Conservation (phyloP, 2,888 invertebrate species). For the Netelia fuscicornis region DNA sequence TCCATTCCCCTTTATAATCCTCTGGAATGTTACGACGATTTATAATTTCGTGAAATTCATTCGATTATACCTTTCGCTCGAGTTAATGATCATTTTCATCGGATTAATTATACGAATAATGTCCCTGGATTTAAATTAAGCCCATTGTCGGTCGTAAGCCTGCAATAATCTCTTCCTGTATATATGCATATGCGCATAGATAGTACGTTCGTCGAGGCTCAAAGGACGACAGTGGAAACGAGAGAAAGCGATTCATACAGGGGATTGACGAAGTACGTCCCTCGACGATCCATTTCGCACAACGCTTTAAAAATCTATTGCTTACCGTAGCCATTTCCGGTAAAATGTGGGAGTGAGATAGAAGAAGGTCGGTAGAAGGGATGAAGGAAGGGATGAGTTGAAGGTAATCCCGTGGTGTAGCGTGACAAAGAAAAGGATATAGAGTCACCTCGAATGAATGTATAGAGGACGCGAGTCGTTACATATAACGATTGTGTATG, state of each 20-base stretch:
- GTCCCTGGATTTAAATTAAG: no score
- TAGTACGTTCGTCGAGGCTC: background rate
- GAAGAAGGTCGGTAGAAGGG: background rate
- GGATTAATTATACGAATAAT: no score
- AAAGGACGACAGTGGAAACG: constrained; percentile 30
- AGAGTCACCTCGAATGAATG: constrained; percentile 61
- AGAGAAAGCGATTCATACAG: constrained; percentile 34
- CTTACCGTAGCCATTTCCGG: constrained; percentile 52
- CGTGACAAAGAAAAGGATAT: constrained; percentile 38
- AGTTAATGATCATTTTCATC: no score
- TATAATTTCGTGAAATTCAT: no score
- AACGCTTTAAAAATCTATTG: constrained; percentile 69
- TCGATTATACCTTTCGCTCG: no score
- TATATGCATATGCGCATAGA: background rate
- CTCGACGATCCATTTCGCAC: constrained; percentile 69
- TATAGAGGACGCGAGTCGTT: constrained; percentile 56
- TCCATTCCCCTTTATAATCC: no score
- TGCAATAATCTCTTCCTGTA: no score
- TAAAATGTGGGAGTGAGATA: no score
- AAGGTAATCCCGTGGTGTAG: constrained; percentile 5
- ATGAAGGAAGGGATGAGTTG: constrained; percentile 1
- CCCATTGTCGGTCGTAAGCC: no score
- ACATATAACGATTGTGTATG: constrained; percentile 64
- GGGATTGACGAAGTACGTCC: constrained; percentile 58
- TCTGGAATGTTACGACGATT: no score